Conservation (phyloP, 1,140 invertebrate genomes). For the Heterodera schachtii region DNA sequence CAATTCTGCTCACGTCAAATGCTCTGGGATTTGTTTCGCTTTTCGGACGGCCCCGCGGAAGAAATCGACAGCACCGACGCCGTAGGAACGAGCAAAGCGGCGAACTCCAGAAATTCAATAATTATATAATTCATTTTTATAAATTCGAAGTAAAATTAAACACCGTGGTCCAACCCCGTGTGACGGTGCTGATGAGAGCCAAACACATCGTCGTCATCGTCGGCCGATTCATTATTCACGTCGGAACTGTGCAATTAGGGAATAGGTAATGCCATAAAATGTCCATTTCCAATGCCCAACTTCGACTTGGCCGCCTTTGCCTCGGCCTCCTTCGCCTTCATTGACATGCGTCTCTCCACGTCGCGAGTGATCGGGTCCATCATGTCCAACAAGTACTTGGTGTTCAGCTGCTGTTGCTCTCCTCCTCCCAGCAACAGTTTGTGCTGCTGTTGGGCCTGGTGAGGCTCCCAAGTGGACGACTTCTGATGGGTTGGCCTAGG, state of each 20-base stretch:
- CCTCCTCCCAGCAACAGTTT: constrained; percentile 26
- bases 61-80: constrained; percentile 14
- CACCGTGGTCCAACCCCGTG: constrained; percentile 16
- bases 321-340: constrained; percentile 31
- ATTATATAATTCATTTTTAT: neutral
- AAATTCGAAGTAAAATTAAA: neutral
- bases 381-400: constrained; percentile 20
- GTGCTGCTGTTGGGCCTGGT: constrained; percentile 33
- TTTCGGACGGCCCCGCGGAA: constrained; percentile 17
- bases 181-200: constrained; percentile 7
- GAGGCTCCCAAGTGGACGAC: constrained; percentile 22
- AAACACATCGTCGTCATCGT: constrained; percentile 27
- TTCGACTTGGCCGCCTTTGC: neutral
- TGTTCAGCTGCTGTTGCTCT: neutral
- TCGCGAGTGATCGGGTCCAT: constrained; percentile 60
- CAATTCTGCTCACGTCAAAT: neutral
- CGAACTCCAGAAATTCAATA: neutral
- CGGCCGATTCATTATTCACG: neutral
- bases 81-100: constrained; percentile 28
- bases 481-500: constrained; percentile 16
- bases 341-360: constrained; percentile 57
- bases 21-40: constrained; percentile 13
- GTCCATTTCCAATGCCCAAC: neutral
- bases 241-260: constrained; percentile 3
- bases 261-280: constrained; percentile 2